Conservation (phyloP, 2,113 vertebrate species). For the Hylia prasina region DNA sequence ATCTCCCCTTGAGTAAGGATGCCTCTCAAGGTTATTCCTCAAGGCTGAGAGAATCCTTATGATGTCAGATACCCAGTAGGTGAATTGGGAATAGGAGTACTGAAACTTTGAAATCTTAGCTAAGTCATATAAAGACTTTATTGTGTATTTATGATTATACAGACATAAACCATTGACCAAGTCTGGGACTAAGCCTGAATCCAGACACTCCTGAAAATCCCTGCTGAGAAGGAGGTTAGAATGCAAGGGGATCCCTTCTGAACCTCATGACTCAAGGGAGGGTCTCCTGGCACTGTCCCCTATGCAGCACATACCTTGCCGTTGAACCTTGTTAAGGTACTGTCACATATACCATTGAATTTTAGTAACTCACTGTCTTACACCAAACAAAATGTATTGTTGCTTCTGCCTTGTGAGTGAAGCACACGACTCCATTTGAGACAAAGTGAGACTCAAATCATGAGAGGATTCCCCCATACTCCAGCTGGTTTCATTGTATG, state of each 20-base stretch:
- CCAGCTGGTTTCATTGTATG: background rate
- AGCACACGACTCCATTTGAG: accelerated
- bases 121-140: background rate
- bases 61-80: background rate
- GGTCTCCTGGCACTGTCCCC: background rate
- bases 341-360: background rate
- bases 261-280: background rate
- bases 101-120: background rate
- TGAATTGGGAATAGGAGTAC: background rate
- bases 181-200: background rate
- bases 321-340: background rate
- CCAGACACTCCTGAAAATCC: background rate
- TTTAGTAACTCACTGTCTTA: background rate
- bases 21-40: background rate
- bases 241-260: background rate
- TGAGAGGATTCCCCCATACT: background rate
- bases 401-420: background rate
- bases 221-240: background rate
- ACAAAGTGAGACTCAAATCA: background rate
- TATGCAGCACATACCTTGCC: background rate
- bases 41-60: background rate
- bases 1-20: background rate
- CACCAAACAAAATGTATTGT: background rate
- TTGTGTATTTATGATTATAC: background rate
- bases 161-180: background rate